Evolutionary conservation across 1,140 invertebrate species (phyloP).

Genomic region (Ceratina japonica): DNA sequence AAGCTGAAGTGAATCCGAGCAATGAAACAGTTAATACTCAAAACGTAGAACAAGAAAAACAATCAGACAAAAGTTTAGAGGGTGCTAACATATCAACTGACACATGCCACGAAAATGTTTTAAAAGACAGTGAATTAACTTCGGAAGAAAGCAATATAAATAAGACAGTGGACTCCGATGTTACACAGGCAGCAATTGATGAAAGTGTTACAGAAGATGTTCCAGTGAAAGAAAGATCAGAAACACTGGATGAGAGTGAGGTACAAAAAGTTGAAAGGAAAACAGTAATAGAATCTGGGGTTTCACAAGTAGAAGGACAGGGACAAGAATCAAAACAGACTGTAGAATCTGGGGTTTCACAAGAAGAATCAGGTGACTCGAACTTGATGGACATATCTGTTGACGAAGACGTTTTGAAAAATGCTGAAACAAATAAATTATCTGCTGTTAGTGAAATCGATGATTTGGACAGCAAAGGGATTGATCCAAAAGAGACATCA

Average conservation of each 20-base stretch:
- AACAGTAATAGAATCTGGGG: background rate
- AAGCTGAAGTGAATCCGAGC: background rate
- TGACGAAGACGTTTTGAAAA: constrained; percentile 4
- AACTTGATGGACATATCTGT: constrained; percentile 14
- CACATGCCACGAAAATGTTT: constrained; percentile 4
- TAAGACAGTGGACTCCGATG: background rate
- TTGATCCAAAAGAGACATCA: constrained; percentile 37
- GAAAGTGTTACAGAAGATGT: constrained; percentile 20
- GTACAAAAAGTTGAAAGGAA: background rate
- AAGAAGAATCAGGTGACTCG: background rate
- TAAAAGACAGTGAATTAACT: constrained; percentile 6
- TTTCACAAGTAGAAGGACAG: too few relatives aligned
- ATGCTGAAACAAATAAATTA: constrained; percentile 23
- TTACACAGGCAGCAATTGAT: background rate
- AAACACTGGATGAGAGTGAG: background rate
- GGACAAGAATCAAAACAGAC: too few relatives aligned
- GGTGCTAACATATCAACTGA: background rate
- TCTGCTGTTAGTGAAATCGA: constrained; percentile 9
- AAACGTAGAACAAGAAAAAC: constrained; percentile 1
- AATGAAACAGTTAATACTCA: background rate
- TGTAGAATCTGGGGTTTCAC: constrained; percentile 4
- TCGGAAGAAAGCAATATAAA: constrained; percentile 8
- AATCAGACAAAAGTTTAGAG: background rate
- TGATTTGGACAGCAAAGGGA: constrained; percentile 24
- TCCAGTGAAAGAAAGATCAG: background rate